Conservation (phyloP, 2,888 invertebrate species). For the Iselma pallidipennis region DNA sequence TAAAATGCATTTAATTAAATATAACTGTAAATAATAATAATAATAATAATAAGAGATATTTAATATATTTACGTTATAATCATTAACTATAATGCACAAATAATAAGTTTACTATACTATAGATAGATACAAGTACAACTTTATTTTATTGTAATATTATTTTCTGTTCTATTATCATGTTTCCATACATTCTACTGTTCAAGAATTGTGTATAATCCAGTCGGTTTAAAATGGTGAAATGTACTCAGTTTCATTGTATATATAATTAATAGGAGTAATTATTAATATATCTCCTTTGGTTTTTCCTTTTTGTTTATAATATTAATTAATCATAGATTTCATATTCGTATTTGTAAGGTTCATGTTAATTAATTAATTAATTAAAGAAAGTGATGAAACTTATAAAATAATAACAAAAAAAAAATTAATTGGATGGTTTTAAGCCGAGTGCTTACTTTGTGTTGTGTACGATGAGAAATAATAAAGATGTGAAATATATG, state of each 20-base stretch:
- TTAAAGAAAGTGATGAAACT: too few species aligned
- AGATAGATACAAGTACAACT: not conserved
- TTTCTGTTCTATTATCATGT: conserved; percentile 4
- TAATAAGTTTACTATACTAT: not conserved
- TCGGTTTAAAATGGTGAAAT: not conserved
- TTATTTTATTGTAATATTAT: not conserved
- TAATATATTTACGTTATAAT: not conserved
- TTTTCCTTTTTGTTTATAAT: not conserved
- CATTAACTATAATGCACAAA: not conserved
- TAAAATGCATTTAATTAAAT: not conserved
- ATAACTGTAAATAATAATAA: not conserved
- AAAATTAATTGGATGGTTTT: conserved; percentile 36
- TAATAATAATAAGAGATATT: not conserved
- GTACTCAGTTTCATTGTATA: not conserved
- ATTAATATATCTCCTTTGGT: not conserved
- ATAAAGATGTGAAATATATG: conserved; percentile 32
- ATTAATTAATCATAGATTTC: conserved; percentile 11
- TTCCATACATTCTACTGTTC: not conserved
- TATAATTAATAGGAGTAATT: not conserved
- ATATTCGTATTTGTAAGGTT: conserved; percentile 25
- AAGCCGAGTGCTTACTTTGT: conserved; percentile 45
- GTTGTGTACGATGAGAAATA: conserved; percentile 41
- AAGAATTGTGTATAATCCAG: conserved; percentile 5
- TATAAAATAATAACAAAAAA: conserved; percentile 34
- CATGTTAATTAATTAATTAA: too few species aligned